phyloP scores from a whole-genome alignment of 2,888 invertebrate species.

The Eupelmus urozonus region DNA sequence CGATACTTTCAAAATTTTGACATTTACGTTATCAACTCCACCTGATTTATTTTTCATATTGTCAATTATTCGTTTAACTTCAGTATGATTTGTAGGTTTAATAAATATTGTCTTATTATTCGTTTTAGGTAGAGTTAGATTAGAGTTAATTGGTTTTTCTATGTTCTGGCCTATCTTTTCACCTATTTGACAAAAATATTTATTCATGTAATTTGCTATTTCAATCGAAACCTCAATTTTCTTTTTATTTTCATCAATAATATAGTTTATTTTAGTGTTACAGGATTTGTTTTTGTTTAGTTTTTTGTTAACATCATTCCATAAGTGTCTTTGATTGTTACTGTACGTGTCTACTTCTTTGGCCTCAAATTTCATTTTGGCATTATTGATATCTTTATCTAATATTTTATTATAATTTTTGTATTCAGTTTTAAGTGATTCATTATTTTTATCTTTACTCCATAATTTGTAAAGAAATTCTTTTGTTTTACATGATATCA shows the following conservation, averaged over 20 bases:
- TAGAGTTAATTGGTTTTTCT: not conserved
- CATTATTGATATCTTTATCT: not conserved
- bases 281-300: not conserved
- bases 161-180: not conserved
- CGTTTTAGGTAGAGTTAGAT: not conserved
- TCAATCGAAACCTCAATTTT: too few relatives aligned
- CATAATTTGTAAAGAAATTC: too few relatives aligned
- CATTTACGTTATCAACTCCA: not conserved
- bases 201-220: too few relatives aligned
- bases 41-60: not conserved
- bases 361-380: not conserved
- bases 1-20: not conserved
- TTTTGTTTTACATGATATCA: too few relatives aligned
- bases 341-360: not conserved
- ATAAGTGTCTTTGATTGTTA: not conserved
- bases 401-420: not conserved
- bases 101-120: not conserved
- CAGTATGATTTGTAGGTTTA: not conserved
- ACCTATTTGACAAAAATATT: not conserved
- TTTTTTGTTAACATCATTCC: not conserved
- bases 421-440: too few relatives aligned
- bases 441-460: too few relatives aligned
- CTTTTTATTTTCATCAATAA: not conserved
- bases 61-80: not conserved
- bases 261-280: not conserved